phyloP scores from a whole-genome alignment of 2,113 vertebrate species.

The Aphelocoma coerulescens region DNA sequence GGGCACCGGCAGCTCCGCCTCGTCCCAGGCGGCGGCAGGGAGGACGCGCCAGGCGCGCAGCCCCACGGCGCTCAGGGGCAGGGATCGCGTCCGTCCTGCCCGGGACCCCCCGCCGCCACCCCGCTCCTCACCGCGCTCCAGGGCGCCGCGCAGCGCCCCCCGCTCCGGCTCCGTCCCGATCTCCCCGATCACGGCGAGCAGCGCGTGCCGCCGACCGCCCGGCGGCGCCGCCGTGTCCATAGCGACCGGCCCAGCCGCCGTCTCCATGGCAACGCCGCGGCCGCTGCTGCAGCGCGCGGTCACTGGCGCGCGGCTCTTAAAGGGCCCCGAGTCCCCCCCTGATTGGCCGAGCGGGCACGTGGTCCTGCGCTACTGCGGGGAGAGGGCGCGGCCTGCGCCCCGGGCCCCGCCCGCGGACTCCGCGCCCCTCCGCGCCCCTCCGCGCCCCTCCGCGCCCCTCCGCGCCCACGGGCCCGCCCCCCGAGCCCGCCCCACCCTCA shows the following conservation, averaged over 20 bases:
- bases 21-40: not conserved
- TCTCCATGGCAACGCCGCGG: slow-evolving; percentile 90
- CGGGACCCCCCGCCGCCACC: not conserved
- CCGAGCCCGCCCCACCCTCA: no score
- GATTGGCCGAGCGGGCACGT: slow-evolving; percentile 70
- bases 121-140: slow-evolving; percentile 80
- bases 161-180: slow-evolving; percentile 79
- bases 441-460: no score
- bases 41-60: not conserved
- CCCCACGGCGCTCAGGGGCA: not conserved
- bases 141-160: slow-evolving; percentile 76
- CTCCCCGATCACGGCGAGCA: slow-evolving; percentile 89
- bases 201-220: slow-evolving; percentile 62
- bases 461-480: not conserved
- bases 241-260: slow-evolving; percentile 79
- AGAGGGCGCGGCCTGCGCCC: not conserved
- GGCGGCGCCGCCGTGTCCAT: slow-evolving; percentile 77
- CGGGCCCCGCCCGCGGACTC: no score
- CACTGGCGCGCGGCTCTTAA: slow-evolving; percentile 67
- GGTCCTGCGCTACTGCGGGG: not conserved
- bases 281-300: slow-evolving; percentile 22
- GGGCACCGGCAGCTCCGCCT: not conserved
- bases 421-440: no score
- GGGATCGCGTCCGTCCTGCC: not conserved
- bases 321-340: slow-evolving; percentile 1